Percentiles rank a stretch among this genome's conserved stretches.
Evolutionary conservation across 2,113 vertebrate species (phyloP).

Genomic region (Anhinga anhinga): DNA sequence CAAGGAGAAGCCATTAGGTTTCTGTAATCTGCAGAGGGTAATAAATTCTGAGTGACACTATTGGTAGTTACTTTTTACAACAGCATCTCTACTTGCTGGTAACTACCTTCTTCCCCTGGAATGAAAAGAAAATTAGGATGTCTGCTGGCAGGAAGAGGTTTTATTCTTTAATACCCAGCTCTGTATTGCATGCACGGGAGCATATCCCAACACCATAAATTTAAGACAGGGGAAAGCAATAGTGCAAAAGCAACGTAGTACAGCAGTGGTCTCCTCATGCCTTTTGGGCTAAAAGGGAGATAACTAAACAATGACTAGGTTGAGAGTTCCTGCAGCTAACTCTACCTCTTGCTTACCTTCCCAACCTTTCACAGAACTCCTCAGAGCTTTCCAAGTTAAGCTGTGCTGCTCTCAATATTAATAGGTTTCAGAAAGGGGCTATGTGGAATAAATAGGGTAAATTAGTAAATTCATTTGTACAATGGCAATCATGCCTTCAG

Average conservation of each 20-base stretch:
- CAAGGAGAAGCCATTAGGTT: background rate
- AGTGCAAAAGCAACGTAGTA: background rate
- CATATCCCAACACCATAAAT: background rate
- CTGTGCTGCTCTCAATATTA: background rate
- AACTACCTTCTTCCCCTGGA: background rate
- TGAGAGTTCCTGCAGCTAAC: background rate
- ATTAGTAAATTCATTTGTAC: constrained; percentile 13
- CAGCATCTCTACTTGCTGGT: background rate
- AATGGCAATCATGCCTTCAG: background rate
- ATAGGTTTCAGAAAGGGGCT: background rate
- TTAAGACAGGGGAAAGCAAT: background rate
- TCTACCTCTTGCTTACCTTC: background rate
- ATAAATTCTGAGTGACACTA: background rate
- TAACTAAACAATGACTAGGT: background rate
- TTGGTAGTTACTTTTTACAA: background rate
- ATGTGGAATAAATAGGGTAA: background rate
- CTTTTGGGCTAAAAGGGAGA: background rate
- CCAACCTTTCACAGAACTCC: background rate
- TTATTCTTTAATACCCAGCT: background rate
- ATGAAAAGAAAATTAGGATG: background rate
- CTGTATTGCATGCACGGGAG: background rate
- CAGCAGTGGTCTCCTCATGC: background rate
- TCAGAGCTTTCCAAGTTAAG: background rate
- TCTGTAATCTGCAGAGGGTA: background rate
- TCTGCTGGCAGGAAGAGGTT: background rate